Base-by-base conservation (phyloP, 2,888 invertebrate genomes). In the Cryptocephalus moraei region DNA sequence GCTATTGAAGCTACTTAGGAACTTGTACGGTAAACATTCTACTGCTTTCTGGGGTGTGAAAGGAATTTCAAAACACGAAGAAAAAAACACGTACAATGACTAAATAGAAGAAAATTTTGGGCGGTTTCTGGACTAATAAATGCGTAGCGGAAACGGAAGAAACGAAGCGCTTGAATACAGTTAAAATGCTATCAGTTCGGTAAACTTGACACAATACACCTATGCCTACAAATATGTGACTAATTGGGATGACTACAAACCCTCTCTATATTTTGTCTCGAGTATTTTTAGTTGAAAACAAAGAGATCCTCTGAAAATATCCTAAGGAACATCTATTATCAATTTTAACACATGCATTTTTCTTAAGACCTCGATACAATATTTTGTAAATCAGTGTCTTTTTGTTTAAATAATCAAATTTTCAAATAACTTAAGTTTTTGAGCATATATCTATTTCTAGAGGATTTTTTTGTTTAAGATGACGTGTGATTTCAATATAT, bases 121-220 rank as follows among this genome's bases (percentile, higher is more conserved):
- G 22, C 6, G 22, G 22, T 2, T 22, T 22, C 22, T 22, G 22
- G 22, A 22, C 22, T 22, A 22, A 4, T 22, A 22, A 22, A 22
- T 6, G 38, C 38, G 46, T n/a, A n/a, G n/a, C n/a, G n/a, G n/a
- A n/a, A n/a, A n/a, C n/a, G n/a, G n/a, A n/a, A n/a, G n/a, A n/a
- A n/a, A n/a, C n/a, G n/a, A n/a, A n/a, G n/a, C n/a, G n/a, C n/a
- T n/a, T n/a, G n/a, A 45, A 45, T 48, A 51, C 48, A 62, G 62
- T 62, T 59, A 62, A 65, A 65, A 65, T 64, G 65, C 64, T 64
- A 65, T 56, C 56, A 56, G 56, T 52, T 56, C 56, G 57, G 57
- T 61, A 55, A 58, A 52, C 53, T 54, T 52, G 49, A 52, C 56
- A 54, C 56, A 58, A 56, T 59, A 64, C 59, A 58, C 50, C 63